A percentile compares a stretch with the other conserved stretches of the same genome.
Conservation (phyloP, 2,797 vertebrate species). For the Paramormyrops hopkinsi region DNA sequence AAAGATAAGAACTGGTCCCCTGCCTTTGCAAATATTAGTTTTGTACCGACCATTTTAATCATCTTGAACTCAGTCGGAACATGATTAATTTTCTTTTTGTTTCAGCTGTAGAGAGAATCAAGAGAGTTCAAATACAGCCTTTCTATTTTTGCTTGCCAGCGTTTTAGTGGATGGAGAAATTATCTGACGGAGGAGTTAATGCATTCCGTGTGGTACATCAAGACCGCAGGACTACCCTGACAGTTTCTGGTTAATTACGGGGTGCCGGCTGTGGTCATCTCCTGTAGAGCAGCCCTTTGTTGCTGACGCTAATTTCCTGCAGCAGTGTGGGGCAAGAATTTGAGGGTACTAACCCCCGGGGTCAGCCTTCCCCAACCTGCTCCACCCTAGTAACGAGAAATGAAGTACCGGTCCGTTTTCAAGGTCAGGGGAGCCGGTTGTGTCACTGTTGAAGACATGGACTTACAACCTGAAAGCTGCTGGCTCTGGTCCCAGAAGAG, state of each 20-base stretch:
- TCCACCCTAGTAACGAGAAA: not conserved
- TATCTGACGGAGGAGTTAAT: not conserved
- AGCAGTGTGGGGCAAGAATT: not conserved
- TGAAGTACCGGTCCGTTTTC: not conserved
- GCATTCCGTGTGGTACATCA: not conserved
- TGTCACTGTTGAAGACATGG: not conserved
- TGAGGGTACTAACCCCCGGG: not conserved
- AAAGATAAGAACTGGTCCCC: not conserved
- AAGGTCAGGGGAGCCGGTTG: not conserved
- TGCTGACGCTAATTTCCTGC: not conserved
- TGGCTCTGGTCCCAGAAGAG: not conserved
- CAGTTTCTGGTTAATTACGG: not conserved
- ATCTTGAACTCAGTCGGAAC: not conserved
- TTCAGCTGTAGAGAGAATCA: not conserved
- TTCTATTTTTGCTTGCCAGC: not conserved
- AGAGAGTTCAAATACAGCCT: not conserved
- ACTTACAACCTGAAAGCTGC: not conserved
- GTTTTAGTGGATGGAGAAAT: not conserved
- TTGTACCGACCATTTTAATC: not conserved
- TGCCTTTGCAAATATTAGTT: constrained; percentile 5
- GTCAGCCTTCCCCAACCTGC: not conserved
- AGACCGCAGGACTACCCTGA: not conserved
- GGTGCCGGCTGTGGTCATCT: not conserved
- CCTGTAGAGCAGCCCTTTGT: not conserved
- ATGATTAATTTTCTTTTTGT: not conserved